phyloP scores from a whole-genome alignment of 2,113 vertebrate species.

The Philantomba maxwellii region DNA sequence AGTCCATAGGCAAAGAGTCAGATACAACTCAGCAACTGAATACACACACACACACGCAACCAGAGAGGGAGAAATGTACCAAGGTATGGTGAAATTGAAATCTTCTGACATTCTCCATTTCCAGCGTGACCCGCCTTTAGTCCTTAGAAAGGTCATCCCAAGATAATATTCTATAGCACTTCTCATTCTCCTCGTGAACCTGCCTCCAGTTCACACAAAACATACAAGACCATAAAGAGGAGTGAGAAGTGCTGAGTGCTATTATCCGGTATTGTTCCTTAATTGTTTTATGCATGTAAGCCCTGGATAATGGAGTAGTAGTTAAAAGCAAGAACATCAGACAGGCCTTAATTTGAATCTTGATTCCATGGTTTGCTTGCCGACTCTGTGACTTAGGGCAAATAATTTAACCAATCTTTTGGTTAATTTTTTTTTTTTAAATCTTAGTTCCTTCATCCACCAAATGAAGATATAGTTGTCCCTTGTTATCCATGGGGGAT shows the following conservation, averaged over 20 bases:
- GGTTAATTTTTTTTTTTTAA: not conserved
- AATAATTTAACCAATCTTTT: not conserved
- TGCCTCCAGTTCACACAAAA: not conserved
- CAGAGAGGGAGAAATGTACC: not conserved
- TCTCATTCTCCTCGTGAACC: not conserved
- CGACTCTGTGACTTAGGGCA: not conserved
- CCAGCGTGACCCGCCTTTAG: not conserved
- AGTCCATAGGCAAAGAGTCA: not conserved
- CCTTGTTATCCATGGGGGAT: not conserved
- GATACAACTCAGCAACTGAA: not conserved
- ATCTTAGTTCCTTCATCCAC: not conserved
- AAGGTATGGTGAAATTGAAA: not conserved
- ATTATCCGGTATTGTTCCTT: conserved; percentile 14
- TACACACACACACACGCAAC: not conserved
- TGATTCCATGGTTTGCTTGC: not conserved
- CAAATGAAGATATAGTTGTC: not conserved
- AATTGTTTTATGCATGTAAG: conserved; percentile 16
- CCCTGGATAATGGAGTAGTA: not conserved
- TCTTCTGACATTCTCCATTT: not conserved
- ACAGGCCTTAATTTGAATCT: conserved; percentile 24
- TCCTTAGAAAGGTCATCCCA: not conserved
- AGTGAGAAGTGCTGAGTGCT: not conserved
- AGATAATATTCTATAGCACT: not conserved
- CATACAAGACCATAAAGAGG: not conserved
- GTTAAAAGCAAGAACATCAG: conserved; percentile 29